Conservation (phyloP, 2,113 vertebrate genomes). For the Oncorhynchus mykiss region DNA sequence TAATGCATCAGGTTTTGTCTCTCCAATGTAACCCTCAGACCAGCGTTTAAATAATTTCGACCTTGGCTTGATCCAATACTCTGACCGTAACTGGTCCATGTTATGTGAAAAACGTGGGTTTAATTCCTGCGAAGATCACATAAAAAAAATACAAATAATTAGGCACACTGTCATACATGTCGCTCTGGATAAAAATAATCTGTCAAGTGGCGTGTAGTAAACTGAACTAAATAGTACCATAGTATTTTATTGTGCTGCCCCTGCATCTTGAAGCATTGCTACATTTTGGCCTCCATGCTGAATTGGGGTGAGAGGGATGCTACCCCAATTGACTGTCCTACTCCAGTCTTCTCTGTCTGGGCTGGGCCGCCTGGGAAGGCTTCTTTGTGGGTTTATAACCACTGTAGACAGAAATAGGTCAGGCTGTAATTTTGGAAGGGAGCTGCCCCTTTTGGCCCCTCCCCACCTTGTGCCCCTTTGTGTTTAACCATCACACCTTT, state of each 20-base stretch:
- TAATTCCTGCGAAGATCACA: too few relatives aligned
- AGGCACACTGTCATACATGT: neutral
- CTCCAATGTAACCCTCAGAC: neutral
- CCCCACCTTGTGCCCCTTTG: neutral
- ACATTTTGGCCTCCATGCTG: neutral
- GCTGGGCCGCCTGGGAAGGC: neutral
- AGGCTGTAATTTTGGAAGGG: conserved; percentile 36
- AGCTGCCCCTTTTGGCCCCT: neutral
- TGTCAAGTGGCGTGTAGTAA: too few relatives aligned
- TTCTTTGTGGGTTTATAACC: conserved; percentile 12
- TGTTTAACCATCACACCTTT: neutral
- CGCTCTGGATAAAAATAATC: neutral
- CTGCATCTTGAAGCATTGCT: neutral
- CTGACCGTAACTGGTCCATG: neutral
- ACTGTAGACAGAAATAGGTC: conserved; percentile 18
- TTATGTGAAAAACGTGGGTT: too few relatives aligned
- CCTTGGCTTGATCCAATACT: neutral
- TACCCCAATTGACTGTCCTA: neutral
- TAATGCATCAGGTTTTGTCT: neutral
- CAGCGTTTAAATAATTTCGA: neutral
- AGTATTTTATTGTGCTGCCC: neutral
- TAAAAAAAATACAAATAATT: too few relatives aligned
- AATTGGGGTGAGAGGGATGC: neutral
- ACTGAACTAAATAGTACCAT: neutral
- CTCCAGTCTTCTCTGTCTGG: neutral